These are phyloP conservation scores for Poecile atricapillus DNA, from an alignment of 2,113 vertebrate genomes.

Conservation along the genomic window DNA sequence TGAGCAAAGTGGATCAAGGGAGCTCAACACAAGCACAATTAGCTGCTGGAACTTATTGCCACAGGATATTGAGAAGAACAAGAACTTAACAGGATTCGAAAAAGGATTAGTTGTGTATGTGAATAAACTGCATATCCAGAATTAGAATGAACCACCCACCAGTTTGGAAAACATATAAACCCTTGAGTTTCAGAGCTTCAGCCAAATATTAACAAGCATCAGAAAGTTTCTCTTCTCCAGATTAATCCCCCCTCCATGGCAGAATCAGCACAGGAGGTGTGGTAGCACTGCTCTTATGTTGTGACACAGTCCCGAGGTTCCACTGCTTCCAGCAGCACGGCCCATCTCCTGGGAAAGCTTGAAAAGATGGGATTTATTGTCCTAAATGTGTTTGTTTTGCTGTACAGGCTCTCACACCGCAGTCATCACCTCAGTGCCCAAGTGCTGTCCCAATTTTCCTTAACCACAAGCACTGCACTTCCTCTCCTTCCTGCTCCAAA, in stretches of 20 bases:
- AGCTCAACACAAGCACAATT: slow-evolving; percentile 59
- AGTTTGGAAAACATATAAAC: slow-evolving; percentile 1
- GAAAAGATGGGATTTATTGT: neutral
- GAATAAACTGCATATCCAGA: slow-evolving; percentile 54
- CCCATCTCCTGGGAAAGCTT: neutral
- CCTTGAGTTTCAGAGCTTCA: neutral
- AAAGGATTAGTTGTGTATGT: slow-evolving; percentile 60
- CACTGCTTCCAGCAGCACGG: neutral
- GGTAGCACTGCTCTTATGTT: neutral
- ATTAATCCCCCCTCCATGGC: neutral
- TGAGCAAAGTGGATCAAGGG: slow-evolving; percentile 55
- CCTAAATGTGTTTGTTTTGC: neutral
- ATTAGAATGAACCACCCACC: slow-evolving; percentile 54
- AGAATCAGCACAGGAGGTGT: neutral
- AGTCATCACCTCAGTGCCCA: neutral
- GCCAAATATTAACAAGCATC: slow-evolving; percentile 34
- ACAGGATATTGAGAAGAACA: slow-evolving; percentile 58
- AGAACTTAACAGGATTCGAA: slow-evolving; percentile 61
- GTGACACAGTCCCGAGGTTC: neutral
- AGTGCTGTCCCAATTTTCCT: neutral
- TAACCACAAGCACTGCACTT: neutral
- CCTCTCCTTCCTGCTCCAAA: neutral
- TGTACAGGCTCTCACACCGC: neutral
- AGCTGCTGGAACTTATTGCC: slow-evolving; percentile 60
- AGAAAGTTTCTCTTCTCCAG: neutral